These are phyloP conservation scores for Lasioglossum baleicum DNA, from an alignment of 1,140 invertebrate species.

Conservation along the genomic window DNA sequence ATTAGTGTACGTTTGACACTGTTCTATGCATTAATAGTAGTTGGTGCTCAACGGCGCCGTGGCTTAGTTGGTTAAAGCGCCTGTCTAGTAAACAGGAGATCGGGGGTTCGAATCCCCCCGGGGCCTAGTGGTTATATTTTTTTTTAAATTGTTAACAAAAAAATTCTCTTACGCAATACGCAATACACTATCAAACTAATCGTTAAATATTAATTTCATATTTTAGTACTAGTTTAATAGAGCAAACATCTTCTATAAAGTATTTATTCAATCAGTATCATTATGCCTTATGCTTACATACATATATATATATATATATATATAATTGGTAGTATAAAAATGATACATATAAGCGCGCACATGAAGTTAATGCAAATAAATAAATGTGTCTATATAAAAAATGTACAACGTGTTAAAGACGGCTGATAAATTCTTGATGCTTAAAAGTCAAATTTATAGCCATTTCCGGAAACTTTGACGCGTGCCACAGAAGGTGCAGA, in stretches of 20 bases:
- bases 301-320: no score
- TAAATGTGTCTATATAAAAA: constrained; percentile 16
- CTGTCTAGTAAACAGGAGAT: constrained; percentile 80
- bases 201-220: no score
- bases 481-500: constrained; percentile 68
- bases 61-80: constrained; percentile 83
- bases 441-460: constrained; percentile 72
- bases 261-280: background rate
- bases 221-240: background rate
- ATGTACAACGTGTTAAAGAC: background rate
- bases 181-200: background rate
- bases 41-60: constrained; percentile 76
- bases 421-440: background rate
- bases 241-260: background rate
- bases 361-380: constrained; percentile 21
- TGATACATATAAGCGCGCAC: background rate
- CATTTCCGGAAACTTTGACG: constrained; percentile 70
- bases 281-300: background rate
- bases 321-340: constrained; percentile 15
- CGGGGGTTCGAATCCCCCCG: constrained; percentile 60
- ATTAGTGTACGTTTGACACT: background rate
- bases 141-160: background rate
- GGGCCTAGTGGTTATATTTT: constrained; percentile 28
- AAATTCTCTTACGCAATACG: background rate
- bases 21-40: background rate